Percentiles rank a stretch among this genome's conserved stretches.
phyloP scores from a whole-genome alignment of 2,113 vertebrate species.

The Sturnus vulgaris region DNA sequence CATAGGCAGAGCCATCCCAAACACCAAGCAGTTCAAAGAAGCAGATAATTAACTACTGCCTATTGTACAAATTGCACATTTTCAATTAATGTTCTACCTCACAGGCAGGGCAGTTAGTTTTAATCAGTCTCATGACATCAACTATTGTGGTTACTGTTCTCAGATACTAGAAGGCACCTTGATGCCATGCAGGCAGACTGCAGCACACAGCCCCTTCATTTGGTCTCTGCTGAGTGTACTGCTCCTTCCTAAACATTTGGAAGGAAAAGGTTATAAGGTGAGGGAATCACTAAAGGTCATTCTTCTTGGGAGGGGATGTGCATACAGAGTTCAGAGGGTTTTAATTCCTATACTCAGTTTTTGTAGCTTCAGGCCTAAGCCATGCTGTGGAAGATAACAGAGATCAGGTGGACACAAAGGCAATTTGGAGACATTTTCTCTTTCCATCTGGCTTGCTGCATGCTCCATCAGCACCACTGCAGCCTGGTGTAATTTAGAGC shows the following conservation, averaged over 20 bases:
- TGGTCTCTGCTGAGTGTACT: not conserved
- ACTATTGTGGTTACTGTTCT: conserved; percentile 40
- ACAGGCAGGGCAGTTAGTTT: conserved; percentile 58
- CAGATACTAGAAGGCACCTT: conserved; percentile 19
- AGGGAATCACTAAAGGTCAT: not conserved
- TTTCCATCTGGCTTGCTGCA: not conserved
- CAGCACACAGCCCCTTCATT: not conserved
- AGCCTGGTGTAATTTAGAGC: not conserved
- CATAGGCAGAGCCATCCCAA: conserved; percentile 54
- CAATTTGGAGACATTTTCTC: not conserved
- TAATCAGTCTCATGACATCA: conserved; percentile 58
- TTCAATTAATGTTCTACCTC: conserved; percentile 67
- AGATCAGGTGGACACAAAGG: not conserved
- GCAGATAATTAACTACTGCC: conserved; percentile 62
- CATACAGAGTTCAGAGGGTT: not conserved
- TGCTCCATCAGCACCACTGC: not conserved
- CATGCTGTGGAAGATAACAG: not conserved
- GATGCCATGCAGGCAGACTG: not conserved
- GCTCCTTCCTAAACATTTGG: not conserved
- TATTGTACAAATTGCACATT: conserved; percentile 62
- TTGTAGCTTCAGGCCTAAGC: not conserved
- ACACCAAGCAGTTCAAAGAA: conserved; percentile 60
- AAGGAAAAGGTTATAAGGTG: not conserved
- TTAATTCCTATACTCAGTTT: not conserved
- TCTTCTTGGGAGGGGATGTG: not conserved